These are phyloP conservation scores for Scaptomyza graminum DNA, from an alignment of 1,140 invertebrate species.

Conservation along the genomic window DNA sequence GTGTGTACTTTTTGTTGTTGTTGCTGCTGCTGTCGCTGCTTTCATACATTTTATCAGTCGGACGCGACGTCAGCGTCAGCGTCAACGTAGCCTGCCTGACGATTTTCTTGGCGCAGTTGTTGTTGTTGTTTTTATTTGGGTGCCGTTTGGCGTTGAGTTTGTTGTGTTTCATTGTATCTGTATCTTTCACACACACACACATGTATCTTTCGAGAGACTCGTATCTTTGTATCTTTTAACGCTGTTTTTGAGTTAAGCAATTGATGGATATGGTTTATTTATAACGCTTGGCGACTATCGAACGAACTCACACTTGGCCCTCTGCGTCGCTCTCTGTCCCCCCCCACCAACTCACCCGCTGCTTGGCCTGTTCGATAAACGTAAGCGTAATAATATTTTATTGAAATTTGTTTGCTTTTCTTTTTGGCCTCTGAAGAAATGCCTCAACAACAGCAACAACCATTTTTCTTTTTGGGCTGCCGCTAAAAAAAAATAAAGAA, in stretches of 20 bases:
- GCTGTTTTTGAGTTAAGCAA: constrained; percentile 82
- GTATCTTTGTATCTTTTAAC: constrained; percentile 81
- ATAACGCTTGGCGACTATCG: constrained; percentile 79
- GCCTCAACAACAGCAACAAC: constrained; percentile 38
- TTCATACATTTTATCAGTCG: constrained; percentile 78
- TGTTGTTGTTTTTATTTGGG: constrained; percentile 74
- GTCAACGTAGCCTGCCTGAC: constrained; percentile 42
- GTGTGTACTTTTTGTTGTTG: constrained; percentile 23
- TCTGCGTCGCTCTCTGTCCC: constrained; percentile 49
- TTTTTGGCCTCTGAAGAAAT: constrained; percentile 43
- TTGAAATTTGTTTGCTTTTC: constrained; percentile 80
- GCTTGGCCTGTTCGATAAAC: constrained; percentile 66
- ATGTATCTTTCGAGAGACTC: constrained; percentile 15
- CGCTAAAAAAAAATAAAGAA: constrained; percentile 22
- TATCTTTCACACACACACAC: constrained; percentile 34
- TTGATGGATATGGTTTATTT: constrained; percentile 83
- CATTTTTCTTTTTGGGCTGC: constrained; percentile 46
- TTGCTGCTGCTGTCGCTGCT: constrained; percentile 36
- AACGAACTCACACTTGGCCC: constrained; percentile 50
- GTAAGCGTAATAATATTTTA: constrained; percentile 83
- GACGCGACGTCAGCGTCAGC: constrained; percentile 37
- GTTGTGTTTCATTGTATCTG: constrained; percentile 52
- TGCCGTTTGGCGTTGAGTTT: constrained; percentile 55
- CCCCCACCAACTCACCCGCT: constrained; percentile 17
- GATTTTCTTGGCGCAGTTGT: constrained; percentile 67